A percentile compares a stretch with the other conserved stretches of the same genome.
Evolutionary conservation across 35 echinoderm and acorn worm species (phyloP).

Genomic region (Apostichopus parvimensis): DNA sequence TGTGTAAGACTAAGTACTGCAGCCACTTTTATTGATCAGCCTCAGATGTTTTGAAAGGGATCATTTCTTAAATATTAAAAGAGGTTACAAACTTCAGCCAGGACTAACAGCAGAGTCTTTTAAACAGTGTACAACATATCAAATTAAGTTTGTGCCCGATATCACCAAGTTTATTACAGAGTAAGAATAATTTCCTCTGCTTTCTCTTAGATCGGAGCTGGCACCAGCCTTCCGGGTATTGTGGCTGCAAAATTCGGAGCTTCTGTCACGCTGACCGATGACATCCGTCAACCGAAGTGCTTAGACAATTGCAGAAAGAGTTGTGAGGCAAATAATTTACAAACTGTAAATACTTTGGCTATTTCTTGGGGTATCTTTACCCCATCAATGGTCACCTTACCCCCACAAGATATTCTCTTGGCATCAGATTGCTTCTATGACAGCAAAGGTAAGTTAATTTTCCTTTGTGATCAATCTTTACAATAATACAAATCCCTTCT

Average conservation of each 20-base stretch:
- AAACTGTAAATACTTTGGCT: conserved; percentile 60
- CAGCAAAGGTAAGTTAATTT: conserved; percentile 76
- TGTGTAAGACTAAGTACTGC: no score
- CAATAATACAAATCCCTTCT: no score
- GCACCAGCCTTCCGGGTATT: conserved; percentile 88
- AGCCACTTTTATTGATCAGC: no score
- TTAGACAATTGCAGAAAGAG: conserved; percentile 78
- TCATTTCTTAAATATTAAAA: no score
- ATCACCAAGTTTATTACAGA: neutral
- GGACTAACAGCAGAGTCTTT: no score
- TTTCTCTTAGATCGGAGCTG: conserved; percentile 74
- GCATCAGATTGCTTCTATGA: conserved; percentile 99
- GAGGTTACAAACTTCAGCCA: no score
- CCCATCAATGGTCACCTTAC: conserved; percentile 59
- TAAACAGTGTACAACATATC: no score
- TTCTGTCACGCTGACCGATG: conserved; percentile 77
- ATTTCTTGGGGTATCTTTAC: conserved; percentile 88
- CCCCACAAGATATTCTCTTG: conserved; percentile 69
- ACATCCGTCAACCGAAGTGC: conserved; percentile 60
- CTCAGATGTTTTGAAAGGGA: no score
- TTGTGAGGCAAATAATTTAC: conserved; percentile 72
- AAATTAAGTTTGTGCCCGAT: no score
- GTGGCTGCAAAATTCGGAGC: conserved; percentile 84
- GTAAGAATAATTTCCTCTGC: neutral
- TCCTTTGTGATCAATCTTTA: neutral